A percentile compares a stretch with the other conserved stretches of the same genome.
Evolutionary conservation across 2,797 vertebrate genomes (phyloP).

Genomic region (Cossypha niveicapilla): DNA sequence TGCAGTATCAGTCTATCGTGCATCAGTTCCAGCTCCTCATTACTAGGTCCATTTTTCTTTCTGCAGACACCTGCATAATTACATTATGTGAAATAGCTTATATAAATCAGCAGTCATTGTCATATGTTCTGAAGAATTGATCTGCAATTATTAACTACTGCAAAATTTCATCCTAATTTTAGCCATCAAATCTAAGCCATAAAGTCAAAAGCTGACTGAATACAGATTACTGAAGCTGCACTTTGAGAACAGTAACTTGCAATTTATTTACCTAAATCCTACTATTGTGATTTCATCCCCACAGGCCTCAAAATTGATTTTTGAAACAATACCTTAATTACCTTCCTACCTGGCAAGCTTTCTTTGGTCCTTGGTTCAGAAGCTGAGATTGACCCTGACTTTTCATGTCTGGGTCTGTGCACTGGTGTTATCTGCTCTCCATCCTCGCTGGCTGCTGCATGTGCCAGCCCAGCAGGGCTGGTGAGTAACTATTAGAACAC

Average conservation of each 20-base stretch:
- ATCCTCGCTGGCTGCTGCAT: rapidly evolving
- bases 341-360: neutral
- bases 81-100: neutral
- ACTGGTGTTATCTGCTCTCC: neutral
- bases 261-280: neutral
- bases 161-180: neutral
- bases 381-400: neutral
- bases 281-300: neutral
- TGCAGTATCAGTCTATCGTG: neutral
- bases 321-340: neutral
- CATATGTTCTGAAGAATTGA: neutral
- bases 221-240: neutral
- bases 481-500: neutral
- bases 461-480: neutral
- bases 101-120: neutral
- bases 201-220: neutral
- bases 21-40: neutral
- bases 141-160: neutral
- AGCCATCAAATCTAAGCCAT: neutral
- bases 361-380: neutral
- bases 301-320: neutral
- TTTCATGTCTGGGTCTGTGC: neutral
- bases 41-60: neutral
- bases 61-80: neutral
- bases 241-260: neutral